A percentile compares a stretch with the other conserved stretches of the same genome.
Evolutionary conservation across 2,113 vertebrate species (phyloP).

Genomic region (Peromyscus californicus): DNA sequence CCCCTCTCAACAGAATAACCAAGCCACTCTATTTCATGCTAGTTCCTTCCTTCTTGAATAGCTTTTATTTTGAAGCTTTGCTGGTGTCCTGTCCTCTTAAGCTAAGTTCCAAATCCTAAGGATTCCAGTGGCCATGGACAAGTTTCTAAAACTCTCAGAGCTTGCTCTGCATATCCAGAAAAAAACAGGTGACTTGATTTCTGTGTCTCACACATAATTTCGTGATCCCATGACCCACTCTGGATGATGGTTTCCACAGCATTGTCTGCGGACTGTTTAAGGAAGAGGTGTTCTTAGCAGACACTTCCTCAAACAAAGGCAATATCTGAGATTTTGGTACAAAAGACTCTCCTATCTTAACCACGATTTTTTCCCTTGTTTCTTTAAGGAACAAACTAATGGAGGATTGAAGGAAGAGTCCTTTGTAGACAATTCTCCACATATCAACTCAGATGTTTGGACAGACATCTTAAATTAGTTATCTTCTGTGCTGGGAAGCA

Average conservation of each 20-base stretch:
- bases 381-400: not conserved
- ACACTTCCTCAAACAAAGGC: not conserved
- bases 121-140: not conserved
- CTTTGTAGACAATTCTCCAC: not conserved
- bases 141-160: not conserved
- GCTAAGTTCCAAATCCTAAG: constrained; percentile 1
- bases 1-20: not conserved
- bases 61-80: not conserved
- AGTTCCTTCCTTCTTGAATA: not conserved
- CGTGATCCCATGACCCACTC: not conserved
- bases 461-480: not conserved
- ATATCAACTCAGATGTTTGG: not conserved
- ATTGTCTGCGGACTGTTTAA: not conserved
- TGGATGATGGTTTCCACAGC: not conserved
- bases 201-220: not conserved
- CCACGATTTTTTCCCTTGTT: not conserved
- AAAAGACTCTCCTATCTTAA: not conserved
- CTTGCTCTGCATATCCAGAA: not conserved
- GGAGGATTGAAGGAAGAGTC: not conserved
- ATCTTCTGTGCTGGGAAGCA: not conserved
- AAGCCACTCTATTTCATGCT: not conserved
- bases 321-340: not conserved
- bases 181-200: not conserved
- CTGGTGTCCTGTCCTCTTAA: not conserved
- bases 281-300: not conserved